Evolutionary conservation across 2,113 vertebrate species (phyloP).

Genomic region (Oryzias curvinotus): DNA sequence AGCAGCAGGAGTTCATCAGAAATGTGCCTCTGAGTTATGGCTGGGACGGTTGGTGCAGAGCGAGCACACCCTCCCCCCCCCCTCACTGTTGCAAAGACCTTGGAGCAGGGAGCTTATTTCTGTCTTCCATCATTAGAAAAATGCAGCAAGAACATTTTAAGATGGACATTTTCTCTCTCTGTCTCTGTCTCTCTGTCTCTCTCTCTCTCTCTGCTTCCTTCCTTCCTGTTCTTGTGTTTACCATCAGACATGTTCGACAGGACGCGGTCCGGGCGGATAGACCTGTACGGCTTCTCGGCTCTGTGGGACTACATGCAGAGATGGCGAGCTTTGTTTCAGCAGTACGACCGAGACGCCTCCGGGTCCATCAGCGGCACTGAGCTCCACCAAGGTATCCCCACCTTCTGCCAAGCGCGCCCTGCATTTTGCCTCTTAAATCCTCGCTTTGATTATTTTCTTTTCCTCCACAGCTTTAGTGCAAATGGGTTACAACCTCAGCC

Average conservation of each 20-base stretch:
- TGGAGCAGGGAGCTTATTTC: too few species aligned
- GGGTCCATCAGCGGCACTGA: slow-evolving; percentile 86
- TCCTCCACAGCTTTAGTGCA: slow-evolving; percentile 84
- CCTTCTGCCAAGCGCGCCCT: not conserved
- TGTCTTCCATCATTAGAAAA: too few species aligned
- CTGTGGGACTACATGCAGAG: slow-evolving; percentile 90
- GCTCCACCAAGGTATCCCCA: slow-evolving; percentile 88
- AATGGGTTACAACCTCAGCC: slow-evolving; percentile 95
- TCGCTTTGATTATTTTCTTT: not conserved
- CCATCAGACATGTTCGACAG: slow-evolving; percentile 93
- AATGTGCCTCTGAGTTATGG: too few species aligned
- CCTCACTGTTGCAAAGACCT: too few species aligned
- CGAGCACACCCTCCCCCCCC: too few species aligned
- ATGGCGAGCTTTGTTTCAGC: slow-evolving; percentile 91
- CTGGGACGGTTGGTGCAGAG: too few species aligned
- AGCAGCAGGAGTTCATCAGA: too few species aligned
- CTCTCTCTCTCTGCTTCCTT: slow-evolving; percentile 4
- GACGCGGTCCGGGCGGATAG: slow-evolving; percentile 85
- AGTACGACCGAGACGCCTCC: slow-evolving; percentile 88
- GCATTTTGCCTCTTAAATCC: not conserved
- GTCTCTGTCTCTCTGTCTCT: not conserved
- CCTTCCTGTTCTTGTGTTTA: slow-evolving; percentile 9
- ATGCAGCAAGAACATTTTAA: too few species aligned
- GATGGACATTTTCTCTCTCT: not conserved
- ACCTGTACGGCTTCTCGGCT: slow-evolving; percentile 88